These are phyloP conservation scores for Lochmaea crataegi DNA, from an alignment of 2,888 invertebrate species.

Conservation along the genomic window DNA sequence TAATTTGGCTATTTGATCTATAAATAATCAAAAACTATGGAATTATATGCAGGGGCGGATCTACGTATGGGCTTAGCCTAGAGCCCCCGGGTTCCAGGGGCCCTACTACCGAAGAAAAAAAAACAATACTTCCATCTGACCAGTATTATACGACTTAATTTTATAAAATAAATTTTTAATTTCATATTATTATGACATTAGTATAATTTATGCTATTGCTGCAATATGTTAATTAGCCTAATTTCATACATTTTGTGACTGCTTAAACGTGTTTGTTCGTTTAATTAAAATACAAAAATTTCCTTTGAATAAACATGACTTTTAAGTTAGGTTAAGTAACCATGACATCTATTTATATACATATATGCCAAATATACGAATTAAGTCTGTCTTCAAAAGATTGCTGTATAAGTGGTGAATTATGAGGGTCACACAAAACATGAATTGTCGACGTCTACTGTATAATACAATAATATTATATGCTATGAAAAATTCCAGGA, in stretches of 20 bases:
- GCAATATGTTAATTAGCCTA: constrained; percentile 3
- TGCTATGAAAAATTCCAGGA: background rate
- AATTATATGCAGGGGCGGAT: no score
- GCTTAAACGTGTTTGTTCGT: background rate
- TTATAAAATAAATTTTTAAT: background rate
- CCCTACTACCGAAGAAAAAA: no score
- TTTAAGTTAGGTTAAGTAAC: background rate
- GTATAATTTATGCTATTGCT: background rate
- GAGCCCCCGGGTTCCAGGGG: no score
- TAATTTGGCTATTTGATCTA: no score
- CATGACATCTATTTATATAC: background rate
- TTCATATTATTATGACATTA: background rate
- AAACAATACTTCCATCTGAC: no score
- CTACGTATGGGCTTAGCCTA: no score
- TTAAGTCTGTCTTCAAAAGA: background rate
- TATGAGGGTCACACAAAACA: no score
- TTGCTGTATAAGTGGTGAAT: background rate
- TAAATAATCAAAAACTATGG: no score
- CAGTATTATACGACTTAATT: background rate
- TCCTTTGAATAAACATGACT: background rate
- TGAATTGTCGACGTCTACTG: no score
- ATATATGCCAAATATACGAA: background rate
- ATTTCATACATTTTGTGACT: background rate
- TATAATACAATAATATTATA: background rate
- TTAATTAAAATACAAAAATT: background rate